These are phyloP conservation scores for Threskiornis aethiopicus DNA, from an alignment of 2,797 vertebrate genomes.

Conservation along the genomic window DNA sequence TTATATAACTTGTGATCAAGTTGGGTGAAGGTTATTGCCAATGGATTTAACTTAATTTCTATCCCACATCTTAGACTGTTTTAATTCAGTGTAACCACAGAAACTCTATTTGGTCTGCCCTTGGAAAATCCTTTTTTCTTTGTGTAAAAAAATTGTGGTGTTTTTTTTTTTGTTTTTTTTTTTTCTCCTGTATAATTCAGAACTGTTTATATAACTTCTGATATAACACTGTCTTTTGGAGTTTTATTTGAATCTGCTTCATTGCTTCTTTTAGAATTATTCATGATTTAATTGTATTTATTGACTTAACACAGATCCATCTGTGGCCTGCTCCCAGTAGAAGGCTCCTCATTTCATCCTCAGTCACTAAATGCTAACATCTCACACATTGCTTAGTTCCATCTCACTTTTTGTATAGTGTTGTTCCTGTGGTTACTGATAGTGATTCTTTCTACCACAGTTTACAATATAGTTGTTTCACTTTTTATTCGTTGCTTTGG, in stretches of 20 bases:
- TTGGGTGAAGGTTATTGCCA: neutral
- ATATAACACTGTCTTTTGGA: neutral
- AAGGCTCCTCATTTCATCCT: slow-evolving; percentile 49
- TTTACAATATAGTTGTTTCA: neutral
- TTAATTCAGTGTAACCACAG: neutral
- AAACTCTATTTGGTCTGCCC: neutral
- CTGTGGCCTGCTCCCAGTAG: slow-evolving; percentile 41
- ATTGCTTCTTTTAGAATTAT: slow-evolving; percentile 47
- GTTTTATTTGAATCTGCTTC: slow-evolving; percentile 45
- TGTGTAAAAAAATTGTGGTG: neutral
- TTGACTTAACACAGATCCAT: slow-evolving; percentile 54
- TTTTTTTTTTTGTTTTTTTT: no score
- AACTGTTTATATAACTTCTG: slow-evolving; percentile 25
- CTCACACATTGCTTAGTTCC: slow-evolving; percentile 10
- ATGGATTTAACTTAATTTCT: neutral
- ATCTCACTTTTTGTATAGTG: neutral
- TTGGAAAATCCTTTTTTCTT: neutral
- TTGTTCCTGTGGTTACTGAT: slow-evolving; percentile 43
- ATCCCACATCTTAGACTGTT: neutral
- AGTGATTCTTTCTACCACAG: neutral
- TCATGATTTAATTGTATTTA: slow-evolving; percentile 64
- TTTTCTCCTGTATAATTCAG: neutral
- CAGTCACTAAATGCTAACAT: slow-evolving; percentile 3
- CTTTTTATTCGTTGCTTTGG: neutral
- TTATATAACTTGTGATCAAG: neutral